Evolutionary conservation across 2,113 vertebrate species (phyloP), one percentile per base, ranked within the genome.

Genomic region (Bothrops jararaca): DNA sequence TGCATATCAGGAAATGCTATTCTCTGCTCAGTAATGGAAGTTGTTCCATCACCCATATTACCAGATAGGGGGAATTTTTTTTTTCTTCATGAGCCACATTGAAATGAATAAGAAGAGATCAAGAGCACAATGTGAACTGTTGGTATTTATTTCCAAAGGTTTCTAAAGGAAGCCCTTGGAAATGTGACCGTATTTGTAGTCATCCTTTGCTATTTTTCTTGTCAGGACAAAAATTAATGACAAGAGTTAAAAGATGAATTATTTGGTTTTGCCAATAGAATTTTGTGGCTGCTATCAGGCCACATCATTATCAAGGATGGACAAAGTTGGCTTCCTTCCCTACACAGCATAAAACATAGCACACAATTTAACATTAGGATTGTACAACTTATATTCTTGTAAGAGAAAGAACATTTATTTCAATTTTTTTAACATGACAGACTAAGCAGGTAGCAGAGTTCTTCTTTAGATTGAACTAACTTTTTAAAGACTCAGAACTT

Each of bases 251-350:
- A 69, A 69, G 64, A 69, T 56, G 53, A 52, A 23, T 52, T 7
- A 50, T 87, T 91, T 48, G 56, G 50, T 88, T 92, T 92, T 53
- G n/a, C 48, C 88, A 48, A 92, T 39, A 58, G 85, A 64, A 88
- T 88, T 9, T 26, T 24, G 13, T 26, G 48, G 11, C 48, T 92
- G 57, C 45, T 69, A 3, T 87, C 22, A 60, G 45, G 1, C 2
- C 57, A 85, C 50, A 74, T 9, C 50, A 91, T 22, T 6, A 39
- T 20, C 11, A 39, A 20, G 20, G 22, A 90, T 52, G 58, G 60
- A 45, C 45, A 89, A 58, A 42, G 10, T 13, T 8, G 45, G 88
- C 56, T 3, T 89, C 12, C 23, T 12, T 26, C 39, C 2, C 22
- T 89, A 26, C 18, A 13, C 3, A 50, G 60, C n/a, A 80, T 24